Percentiles rank a stretch among this genome's conserved stretches.
Conservation (phyloP, 2,797 vertebrate species). For the Limosa lapponica region DNA sequence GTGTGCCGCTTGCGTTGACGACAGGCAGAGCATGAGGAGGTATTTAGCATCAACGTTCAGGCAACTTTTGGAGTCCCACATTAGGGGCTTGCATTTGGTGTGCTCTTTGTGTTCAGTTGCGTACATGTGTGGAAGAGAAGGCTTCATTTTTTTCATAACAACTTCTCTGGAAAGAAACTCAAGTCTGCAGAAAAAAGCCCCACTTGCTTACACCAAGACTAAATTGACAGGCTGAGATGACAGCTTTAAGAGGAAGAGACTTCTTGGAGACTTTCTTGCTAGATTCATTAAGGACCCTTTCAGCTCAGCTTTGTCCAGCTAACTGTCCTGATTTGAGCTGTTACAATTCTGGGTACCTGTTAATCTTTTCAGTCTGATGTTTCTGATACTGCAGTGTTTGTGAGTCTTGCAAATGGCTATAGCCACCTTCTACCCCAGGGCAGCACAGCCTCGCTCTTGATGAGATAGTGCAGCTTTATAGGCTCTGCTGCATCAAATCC, state of each 20-base stretch:
- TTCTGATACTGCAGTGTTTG: not conserved
- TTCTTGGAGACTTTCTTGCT: not conserved
- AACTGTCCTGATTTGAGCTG: fast-evolving
- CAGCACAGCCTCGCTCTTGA: fast-evolving
- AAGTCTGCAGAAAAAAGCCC: not conserved
- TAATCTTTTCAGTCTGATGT: not conserved
- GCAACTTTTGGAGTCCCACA: not conserved
- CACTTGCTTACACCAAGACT: not conserved
- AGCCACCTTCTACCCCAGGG: not conserved
- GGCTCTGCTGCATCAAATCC: not conserved
- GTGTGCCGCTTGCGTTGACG: fast-evolving
- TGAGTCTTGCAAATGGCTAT: not conserved
- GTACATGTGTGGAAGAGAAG: fast-evolving
- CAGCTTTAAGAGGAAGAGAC: not conserved
- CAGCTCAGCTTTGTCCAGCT: not conserved
- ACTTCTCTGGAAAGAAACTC: not conserved
- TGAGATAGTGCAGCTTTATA: not conserved
- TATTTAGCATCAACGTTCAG: not conserved
- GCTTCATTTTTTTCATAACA: fast-evolving
- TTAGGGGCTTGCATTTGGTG: not conserved
- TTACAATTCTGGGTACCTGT: fast-evolving
- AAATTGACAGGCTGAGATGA: not conserved
- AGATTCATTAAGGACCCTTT: not conserved
- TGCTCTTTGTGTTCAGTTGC: not conserved
- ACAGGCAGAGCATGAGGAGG: not conserved